Percentiles rank a stretch among this genome's conserved stretches.
phyloP scores from a whole-genome alignment of 2,113 vertebrate species.

The Hyaena hyaena region DNA sequence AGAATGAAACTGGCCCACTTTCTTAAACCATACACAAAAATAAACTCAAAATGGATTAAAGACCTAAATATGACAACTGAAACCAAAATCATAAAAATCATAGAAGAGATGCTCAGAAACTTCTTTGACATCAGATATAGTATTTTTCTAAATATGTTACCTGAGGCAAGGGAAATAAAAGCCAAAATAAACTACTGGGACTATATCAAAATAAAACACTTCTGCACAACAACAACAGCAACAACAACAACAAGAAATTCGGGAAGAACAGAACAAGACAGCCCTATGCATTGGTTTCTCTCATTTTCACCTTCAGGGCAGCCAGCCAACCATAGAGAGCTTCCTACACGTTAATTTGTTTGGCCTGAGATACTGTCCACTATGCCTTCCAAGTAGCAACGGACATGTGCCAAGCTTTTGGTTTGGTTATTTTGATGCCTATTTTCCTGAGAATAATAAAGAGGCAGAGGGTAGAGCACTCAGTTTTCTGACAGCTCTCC shows the following conservation, averaged over 20 bases:
- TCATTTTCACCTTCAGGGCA: neutral
- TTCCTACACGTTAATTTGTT: neutral
- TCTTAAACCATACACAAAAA: too few species aligned
- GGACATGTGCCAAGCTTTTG: neutral
- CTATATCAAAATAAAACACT: too few species aligned
- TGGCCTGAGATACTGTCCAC: neutral
- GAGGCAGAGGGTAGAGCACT: neutral
- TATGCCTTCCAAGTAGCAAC: slow-evolving; percentile 15
- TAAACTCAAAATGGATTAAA: too few species aligned
- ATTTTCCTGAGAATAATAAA: neutral
- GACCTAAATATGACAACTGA: too few species aligned
- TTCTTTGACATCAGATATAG: too few species aligned
- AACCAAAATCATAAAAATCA: too few species aligned
- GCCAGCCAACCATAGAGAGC: neutral
- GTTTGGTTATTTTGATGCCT: neutral
- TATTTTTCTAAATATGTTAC: too few species aligned
- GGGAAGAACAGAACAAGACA: slow-evolving; percentile 27
- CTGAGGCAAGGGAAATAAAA: too few species aligned
- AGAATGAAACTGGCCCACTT: too few species aligned
- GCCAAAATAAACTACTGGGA: too few species aligned
- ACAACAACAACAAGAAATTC: neutral
- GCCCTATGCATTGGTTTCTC: neutral
- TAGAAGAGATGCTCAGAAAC: too few species aligned
- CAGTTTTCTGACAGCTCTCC: neutral
- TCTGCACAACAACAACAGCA: too few species aligned